Conservation (phyloP, 2,797 vertebrate species). For the Mormyrus hasselquistii region DNA sequence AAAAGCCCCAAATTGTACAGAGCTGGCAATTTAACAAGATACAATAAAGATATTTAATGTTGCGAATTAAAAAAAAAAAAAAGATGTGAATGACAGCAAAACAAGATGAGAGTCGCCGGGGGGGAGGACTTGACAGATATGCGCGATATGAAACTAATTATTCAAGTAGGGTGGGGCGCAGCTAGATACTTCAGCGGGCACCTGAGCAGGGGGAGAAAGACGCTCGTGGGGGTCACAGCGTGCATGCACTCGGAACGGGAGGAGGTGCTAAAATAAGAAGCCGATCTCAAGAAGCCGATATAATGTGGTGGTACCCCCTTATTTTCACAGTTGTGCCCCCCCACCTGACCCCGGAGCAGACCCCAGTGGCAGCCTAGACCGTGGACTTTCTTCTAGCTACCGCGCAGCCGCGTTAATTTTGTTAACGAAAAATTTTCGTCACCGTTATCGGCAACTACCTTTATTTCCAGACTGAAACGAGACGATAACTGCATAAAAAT, state of each 20-base stretch:
- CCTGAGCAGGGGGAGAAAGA: neutral
- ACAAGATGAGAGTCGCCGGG: neutral
- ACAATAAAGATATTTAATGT: neutral
- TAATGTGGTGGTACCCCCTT: neutral
- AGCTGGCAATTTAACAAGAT: neutral
- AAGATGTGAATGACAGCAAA: neutral
- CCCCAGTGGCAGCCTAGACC: neutral
- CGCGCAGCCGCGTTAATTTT: too few species aligned
- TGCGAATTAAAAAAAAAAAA: neutral
- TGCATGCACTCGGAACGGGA: too few species aligned
- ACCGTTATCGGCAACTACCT: too few species aligned
- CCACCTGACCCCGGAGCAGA: neutral
- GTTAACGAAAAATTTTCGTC: too few species aligned
- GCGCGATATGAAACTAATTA: neutral
- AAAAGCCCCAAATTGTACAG: neutral
- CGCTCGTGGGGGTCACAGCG: neutral
- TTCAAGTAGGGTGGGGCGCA: neutral
- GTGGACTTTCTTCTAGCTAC: neutral
- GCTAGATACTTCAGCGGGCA: neutral
- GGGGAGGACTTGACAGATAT: slow-evolving; percentile 1
- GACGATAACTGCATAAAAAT: too few species aligned
- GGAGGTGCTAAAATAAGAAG: too few species aligned
- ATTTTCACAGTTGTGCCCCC: neutral
- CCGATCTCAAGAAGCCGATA: too few species aligned
- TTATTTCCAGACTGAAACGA: too few species aligned